Evolutionary conservation across 2,113 vertebrate species (phyloP).

Genomic region (Plectropomus leopardus): DNA sequence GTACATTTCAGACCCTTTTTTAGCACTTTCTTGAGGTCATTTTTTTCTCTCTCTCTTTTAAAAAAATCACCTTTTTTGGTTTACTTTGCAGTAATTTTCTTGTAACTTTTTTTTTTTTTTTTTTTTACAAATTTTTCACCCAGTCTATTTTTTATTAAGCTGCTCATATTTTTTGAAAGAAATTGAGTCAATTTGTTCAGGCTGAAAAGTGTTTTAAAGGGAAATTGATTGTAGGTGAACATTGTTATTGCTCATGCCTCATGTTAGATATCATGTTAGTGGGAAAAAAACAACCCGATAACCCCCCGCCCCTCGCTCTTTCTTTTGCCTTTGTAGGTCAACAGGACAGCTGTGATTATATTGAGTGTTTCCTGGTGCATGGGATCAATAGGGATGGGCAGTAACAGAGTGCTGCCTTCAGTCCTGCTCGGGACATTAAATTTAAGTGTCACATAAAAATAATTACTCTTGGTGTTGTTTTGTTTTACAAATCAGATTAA

Average conservation of each 20-base stretch:
- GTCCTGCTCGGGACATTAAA: background rate
- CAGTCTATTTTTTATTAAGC: no score
- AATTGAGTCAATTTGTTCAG: no score
- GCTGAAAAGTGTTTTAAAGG: background rate
- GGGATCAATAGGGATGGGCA: background rate
- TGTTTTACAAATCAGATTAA: no score
- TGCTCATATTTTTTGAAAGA: no score
- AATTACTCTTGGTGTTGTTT: background rate
- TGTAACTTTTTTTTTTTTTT: no score
- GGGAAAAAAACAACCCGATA: background rate
- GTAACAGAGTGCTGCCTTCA: background rate
- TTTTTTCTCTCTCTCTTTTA: no score
- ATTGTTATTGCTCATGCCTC: background rate
- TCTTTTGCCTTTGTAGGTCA: conserved; percentile 5
- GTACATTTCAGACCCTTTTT: no score
- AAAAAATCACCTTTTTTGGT: no score
- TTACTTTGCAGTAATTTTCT: no score
- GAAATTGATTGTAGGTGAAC: background rate
- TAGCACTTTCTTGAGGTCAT: no score
- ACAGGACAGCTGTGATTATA: conserved; percentile 2
- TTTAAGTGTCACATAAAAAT: background rate
- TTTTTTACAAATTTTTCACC: no score
- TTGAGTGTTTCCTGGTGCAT: background rate
- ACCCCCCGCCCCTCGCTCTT: background rate
- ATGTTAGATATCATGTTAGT: background rate